These are phyloP conservation scores for Pedicia rivosa DNA, from an alignment of 2,888 invertebrate species.

Conservation along the genomic window DNA sequence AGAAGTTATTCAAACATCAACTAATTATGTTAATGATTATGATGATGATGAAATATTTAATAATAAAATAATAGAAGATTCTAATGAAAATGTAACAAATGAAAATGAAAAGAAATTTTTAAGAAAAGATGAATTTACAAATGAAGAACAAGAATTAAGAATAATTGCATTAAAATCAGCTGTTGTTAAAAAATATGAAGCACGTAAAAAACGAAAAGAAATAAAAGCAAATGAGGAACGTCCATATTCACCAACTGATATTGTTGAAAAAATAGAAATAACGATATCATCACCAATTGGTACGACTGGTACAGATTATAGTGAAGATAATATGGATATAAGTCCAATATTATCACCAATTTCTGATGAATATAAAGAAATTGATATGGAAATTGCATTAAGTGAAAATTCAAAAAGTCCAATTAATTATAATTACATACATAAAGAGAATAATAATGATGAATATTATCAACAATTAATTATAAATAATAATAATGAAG, in stretches of 20 bases:
- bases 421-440: background rate
- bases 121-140: conserved; percentile 12
- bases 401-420: conserved; percentile 22
- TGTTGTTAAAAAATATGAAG: conserved; percentile 24
- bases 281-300: background rate
- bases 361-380: conserved; percentile 11
- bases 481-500: too few relatives aligned
- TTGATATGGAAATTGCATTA: conserved; percentile 29
- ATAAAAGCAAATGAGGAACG: conserved; percentile 19
- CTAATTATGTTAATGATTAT: background rate
- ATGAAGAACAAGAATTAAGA: conserved; percentile 23
- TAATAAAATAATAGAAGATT: too few relatives aligned
- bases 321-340: conserved; percentile 19
- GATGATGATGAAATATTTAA: too few relatives aligned
- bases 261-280: background rate
- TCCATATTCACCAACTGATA: conserved; percentile 29
- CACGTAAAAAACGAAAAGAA: conserved; percentile 21
- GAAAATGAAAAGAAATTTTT: too few relatives aligned
- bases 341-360: conserved; percentile 26
- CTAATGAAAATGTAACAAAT: too few relatives aligned
- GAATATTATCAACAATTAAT: conserved; percentile 5
- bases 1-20: background rate
- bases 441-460: background rate
- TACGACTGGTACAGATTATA: background rate
- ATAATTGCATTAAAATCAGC: conserved; percentile 29